These are phyloP conservation scores for Notolabrus celidotus DNA, from an alignment of 2,797 vertebrate species.

Conservation along the genomic window DNA sequence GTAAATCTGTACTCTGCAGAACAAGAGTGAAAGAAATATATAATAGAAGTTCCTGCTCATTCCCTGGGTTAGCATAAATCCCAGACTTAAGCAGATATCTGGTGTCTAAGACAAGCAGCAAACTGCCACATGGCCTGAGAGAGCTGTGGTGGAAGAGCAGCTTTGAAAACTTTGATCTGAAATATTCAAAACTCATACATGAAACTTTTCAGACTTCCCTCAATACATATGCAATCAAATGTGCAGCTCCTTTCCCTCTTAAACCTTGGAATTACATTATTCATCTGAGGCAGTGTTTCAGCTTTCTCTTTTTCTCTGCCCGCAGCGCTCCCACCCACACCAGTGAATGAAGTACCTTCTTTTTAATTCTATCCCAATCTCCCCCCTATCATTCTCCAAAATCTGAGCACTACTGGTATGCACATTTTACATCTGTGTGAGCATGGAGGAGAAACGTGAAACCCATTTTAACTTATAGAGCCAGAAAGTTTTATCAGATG, in stretches of 20 bases:
- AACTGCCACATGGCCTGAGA: slow-evolving; percentile 50
- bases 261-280: slow-evolving; percentile 76
- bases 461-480: neutral
- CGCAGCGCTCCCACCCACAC: slow-evolving; percentile 69
- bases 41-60: slow-evolving; percentile 61
- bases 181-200: slow-evolving; percentile 71
- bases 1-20: slow-evolving; percentile 62
- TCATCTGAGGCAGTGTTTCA: slow-evolving; percentile 77
- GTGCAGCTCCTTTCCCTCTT: slow-evolving; percentile 64
- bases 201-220: slow-evolving; percentile 63
- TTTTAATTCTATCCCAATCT: slow-evolving; percentile 63
- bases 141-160: slow-evolving; percentile 42
- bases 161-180: slow-evolving; percentile 72
- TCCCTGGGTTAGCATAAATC: slow-evolving; percentile 59
- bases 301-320: slow-evolving; percentile 62
- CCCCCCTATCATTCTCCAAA: slow-evolving; percentile 40
- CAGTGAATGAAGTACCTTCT: slow-evolving; percentile 58
- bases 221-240: slow-evolving; percentile 69
- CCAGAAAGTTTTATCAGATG: slow-evolving; percentile 1
- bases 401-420: slow-evolving; percentile 14
- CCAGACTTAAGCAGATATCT: slow-evolving; percentile 56
- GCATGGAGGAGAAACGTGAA: slow-evolving; percentile 9
- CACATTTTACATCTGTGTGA: slow-evolving; percentile 17
- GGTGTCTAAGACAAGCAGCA: slow-evolving; percentile 52
- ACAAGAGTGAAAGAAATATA: slow-evolving; percentile 59